phyloP scores from a whole-genome alignment of 2,888 invertebrate genomes.

The Clistopyga incitator region DNA sequence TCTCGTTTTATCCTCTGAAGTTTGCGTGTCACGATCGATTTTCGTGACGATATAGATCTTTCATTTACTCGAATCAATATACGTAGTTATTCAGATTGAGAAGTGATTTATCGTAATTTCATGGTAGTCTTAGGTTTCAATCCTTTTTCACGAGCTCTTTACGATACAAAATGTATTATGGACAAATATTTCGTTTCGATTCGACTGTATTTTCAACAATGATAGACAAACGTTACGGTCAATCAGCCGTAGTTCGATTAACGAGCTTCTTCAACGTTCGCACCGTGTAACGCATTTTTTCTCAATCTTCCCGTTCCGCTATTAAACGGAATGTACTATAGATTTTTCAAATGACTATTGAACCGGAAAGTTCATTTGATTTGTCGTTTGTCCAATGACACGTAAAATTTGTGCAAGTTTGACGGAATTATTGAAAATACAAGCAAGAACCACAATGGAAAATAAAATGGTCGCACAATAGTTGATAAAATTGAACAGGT shows the following conservation, averaged over 20 bases:
- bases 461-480: constrained; percentile 13
- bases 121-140: constrained; percentile 6
- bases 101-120: constrained; percentile 35
- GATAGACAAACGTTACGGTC: neutral
- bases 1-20: neutral
- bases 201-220: neutral
- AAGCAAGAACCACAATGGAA: neutral
- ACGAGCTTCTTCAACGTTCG: neutral
- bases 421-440: neutral
- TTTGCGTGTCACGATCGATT: constrained; percentile 22
- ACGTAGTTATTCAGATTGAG: constrained; percentile 39
- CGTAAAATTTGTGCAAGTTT: neutral
- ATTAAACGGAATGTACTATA: neutral
- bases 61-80: constrained; percentile 30
- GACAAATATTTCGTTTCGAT: constrained; percentile 8
- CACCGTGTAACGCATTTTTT: neutral
- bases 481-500: neutral
- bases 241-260: neutral
- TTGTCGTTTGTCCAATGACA: neutral
- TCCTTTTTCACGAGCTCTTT: constrained; percentile 2
- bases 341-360: neutral
- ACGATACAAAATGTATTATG: constrained; percentile 11
- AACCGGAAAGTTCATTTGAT: neutral
- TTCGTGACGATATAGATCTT: neutral
- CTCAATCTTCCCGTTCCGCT: neutral